Base-by-base conservation (phyloP, 2,888 invertebrate genomes). In the Hydropsyche betteni region DNA sequence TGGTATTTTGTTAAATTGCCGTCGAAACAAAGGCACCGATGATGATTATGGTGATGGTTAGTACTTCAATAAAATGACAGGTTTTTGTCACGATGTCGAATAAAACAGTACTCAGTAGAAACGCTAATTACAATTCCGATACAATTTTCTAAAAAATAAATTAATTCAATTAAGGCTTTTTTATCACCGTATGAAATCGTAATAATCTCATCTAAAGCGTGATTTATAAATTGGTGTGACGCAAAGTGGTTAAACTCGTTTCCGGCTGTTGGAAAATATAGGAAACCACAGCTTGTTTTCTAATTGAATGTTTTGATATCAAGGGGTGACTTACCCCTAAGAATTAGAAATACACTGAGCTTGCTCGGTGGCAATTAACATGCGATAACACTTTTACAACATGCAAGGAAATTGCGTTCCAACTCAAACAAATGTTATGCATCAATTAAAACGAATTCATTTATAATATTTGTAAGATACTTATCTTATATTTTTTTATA, bases 211-310 rank as follows among this genome's bases (percentile, higher is more conserved):
- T 24, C 24, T 55, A 24, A 24, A 14, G 16, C 2, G 61, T 33
- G 61, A 16, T 61, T 61, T 61, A 53, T 2, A 53, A 14, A 33
- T 61, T 14, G 61, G 16, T 16, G 16, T 24, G 61, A 8, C 61
- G 24, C 16, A 16, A 61, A 64, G 2, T 36, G 64, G 33, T 34
- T 64, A 24, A 24, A 24, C 1, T 24, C 24, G 24, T 24, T 64
- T 10, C 36, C 36, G 4, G 33, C 10, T 36, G 24, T 61, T 53
- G 61, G 34, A 64, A 64, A 24, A 24, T 64, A 34, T 36, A 64
- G 64, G 64, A 64, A 64, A 64, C 34, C 10, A 34, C 34, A 7
- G 64, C 36, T 36, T 36, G n/a, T 64, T 64, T 64, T n/a, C 64
- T 64, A n/a, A 64, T 34, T 44, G 44, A 1, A 10, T 44, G 44